A percentile compares a stretch with the other conserved stretches of the same genome.
Conservation (phyloP, 2,113 vertebrate species). For the Lasiurus cinereus region DNA sequence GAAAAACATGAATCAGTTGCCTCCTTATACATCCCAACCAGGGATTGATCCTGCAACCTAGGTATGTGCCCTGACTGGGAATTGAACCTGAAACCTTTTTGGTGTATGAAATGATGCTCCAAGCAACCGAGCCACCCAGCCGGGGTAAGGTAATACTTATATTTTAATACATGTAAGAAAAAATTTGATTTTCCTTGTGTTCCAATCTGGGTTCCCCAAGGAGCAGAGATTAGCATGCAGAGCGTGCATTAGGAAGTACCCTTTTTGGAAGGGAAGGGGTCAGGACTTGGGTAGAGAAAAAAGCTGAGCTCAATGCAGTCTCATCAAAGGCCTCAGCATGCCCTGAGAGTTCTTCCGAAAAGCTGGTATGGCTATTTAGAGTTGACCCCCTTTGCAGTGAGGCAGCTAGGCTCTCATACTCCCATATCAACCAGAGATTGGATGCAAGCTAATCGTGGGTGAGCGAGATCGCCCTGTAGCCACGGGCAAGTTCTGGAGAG, state of each 20-base stretch:
- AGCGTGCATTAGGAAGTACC: background rate
- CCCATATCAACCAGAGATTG: background rate
- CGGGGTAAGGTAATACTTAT: background rate
- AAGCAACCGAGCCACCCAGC: no score
- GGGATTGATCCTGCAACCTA: no score
- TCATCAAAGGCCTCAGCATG: background rate
- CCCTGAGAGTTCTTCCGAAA: background rate
- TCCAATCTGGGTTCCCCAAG: background rate
- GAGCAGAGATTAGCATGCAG: background rate
- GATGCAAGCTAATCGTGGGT: background rate
- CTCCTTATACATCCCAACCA: no score
- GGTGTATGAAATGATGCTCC: no score
- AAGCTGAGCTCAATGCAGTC: background rate
- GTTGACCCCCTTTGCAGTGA: background rate
- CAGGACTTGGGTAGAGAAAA: background rate
- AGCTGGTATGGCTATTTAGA: background rate
- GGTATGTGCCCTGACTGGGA: no score
- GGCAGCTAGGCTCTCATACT: background rate
- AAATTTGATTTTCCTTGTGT: background rate
- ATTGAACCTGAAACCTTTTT: no score
- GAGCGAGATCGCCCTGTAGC: background rate
- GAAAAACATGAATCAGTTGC: no score
- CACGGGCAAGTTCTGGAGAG: background rate
- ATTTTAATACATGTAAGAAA: constrained; percentile 12
- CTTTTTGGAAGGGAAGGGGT: background rate